These are phyloP conservation scores for Peromyscus aztecus DNA, from an alignment of 2,797 vertebrate species.

Conservation along the genomic window DNA sequence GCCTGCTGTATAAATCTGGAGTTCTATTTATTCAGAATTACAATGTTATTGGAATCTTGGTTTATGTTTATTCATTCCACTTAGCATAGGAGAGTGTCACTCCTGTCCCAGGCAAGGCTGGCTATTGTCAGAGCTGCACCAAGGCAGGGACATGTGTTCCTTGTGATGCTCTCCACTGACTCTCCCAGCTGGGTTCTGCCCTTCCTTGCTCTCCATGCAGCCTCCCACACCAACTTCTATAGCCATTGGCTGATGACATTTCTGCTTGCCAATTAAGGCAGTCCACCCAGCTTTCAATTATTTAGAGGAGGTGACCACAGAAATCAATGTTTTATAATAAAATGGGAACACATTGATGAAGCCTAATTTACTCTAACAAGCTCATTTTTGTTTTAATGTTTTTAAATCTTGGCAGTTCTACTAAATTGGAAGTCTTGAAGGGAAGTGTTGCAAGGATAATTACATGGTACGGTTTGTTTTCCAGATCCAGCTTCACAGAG, in stretches of 20 bases:
- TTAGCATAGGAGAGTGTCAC: not conserved
- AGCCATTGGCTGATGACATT: not conserved
- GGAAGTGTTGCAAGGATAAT: constrained; percentile 71
- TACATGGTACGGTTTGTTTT: constrained; percentile 63
- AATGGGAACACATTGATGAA: constrained; percentile 74
- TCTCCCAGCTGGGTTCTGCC: not conserved
- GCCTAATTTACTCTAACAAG: constrained; percentile 82
- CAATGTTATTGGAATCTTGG: not conserved
- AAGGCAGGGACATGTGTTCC: not conserved
- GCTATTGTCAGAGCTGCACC: not conserved
- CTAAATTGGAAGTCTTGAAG: constrained; percentile 63
- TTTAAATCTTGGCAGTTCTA: constrained; percentile 75
- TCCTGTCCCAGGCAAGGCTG: not conserved
- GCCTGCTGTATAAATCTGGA: not conserved
- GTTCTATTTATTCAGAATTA: not conserved
- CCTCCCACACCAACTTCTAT: not conserved
- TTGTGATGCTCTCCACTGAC: not conserved
- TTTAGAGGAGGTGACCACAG: constrained; percentile 70
- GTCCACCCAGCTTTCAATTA: constrained; percentile 63
- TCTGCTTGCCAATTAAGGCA: constrained; percentile 66
- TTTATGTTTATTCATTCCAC: not conserved
- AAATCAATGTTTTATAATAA: constrained; percentile 79
- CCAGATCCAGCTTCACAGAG: constrained; percentile 17
- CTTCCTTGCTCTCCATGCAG: not conserved
- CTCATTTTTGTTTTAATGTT: constrained; percentile 79